phyloP scores from a whole-genome alignment of 1,140 invertebrate species.

The Drosophila biarmipes region DNA sequence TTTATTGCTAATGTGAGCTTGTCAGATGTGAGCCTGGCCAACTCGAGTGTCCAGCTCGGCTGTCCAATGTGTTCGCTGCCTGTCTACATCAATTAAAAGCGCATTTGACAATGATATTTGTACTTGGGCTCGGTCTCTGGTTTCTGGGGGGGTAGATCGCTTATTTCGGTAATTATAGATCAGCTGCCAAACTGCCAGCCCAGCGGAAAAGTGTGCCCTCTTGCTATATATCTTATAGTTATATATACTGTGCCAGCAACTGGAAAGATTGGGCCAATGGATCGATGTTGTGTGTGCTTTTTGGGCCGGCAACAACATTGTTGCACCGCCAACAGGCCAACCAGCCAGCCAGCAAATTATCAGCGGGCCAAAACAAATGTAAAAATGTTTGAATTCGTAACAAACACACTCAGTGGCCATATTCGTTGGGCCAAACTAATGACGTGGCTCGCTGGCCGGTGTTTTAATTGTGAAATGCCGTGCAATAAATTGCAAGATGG shows the following conservation, averaged over 20 bases:
- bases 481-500: conserved; percentile 79
- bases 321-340: conserved; percentile 26
- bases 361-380: conserved; percentile 70
- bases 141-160: neutral
- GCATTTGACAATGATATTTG: conserved; percentile 83
- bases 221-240: neutral
- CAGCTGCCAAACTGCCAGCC: conserved; percentile 8
- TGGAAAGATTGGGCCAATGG: conserved; percentile 43
- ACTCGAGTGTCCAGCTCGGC: conserved; percentile 70
- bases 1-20: conserved; percentile 81
- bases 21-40: conserved; percentile 59
- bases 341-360: conserved; percentile 46
- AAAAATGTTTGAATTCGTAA: conserved; percentile 77
- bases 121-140: conserved; percentile 39
- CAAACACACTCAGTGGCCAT: conserved; percentile 76
- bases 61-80: conserved; percentile 76
- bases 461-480: conserved; percentile 79
- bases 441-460: conserved; percentile 60
- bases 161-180: conserved; percentile 39
- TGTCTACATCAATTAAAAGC: conserved; percentile 82
- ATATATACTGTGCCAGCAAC: conserved; percentile 10
- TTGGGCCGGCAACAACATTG: conserved; percentile 45
- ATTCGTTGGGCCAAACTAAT: conserved; percentile 73
- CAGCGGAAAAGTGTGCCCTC: conserved; percentile 30
- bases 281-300: neutral